Evolutionary conservation across 1,140 invertebrate genomes (phyloP).

Genomic region (Procambarus virginalis): DNA sequence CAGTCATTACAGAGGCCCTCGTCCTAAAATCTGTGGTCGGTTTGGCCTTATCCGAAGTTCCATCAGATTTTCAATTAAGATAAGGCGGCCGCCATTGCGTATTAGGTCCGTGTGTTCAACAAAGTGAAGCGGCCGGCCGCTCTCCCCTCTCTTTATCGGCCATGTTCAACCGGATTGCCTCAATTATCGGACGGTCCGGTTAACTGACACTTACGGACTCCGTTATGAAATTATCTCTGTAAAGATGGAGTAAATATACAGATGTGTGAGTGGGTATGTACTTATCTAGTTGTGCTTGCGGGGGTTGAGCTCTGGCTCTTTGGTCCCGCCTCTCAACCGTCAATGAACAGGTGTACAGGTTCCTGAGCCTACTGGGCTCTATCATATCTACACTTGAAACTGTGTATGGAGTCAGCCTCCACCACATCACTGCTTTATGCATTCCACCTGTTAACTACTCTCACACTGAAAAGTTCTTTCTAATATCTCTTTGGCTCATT

Average conservation of each 20-base stretch:
- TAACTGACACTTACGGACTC: conserved; percentile 9
- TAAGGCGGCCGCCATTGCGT: conserved; percentile 24
- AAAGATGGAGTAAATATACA: not conserved
- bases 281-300: too few relatives aligned
- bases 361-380: too few relatives aligned
- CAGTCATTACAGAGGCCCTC: not conserved
- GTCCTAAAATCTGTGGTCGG: conserved; percentile 34
- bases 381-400: too few relatives aligned
- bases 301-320: too few relatives aligned
- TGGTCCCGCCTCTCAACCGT: too few relatives aligned
- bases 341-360: too few relatives aligned
- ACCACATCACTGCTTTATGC: too few relatives aligned
- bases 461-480: too few relatives aligned
- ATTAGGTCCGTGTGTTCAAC: conserved; percentile 41
- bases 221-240: not conserved
- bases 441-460: too few relatives aligned
- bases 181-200: not conserved
- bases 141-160: not conserved
- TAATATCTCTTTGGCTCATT: too few relatives aligned
- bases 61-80: conserved; percentile 62
- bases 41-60: conserved; percentile 23
- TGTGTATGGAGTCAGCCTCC: too few relatives aligned
- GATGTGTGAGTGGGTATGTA: not conserved
- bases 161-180: not conserved
- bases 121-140: conserved; percentile 17